Evolutionary conservation across 1,140 invertebrate genomes (phyloP), one percentile per base, ranked within the genome.

Genomic region (Drosophila triauraria): DNA sequence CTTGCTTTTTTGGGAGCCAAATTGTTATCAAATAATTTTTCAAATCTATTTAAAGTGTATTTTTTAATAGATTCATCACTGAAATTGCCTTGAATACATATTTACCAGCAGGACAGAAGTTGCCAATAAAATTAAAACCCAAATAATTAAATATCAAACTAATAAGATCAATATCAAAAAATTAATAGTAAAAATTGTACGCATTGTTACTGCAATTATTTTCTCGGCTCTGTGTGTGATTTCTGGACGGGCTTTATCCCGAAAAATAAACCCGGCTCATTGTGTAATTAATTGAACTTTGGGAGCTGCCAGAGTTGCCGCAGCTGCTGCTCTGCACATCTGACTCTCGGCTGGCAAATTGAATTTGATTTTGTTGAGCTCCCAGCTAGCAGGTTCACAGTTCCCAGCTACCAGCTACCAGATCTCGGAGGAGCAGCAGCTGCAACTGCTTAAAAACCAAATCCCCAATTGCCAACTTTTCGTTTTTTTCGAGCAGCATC

Each of bases 231-330:
- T 40, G 53, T 56, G 35, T 40, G 35, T 40, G 20, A 40, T 10
- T 56, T 13, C 30, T 0, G 40, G 40, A 4, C 40, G n/a, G 40
- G 8, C 20, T 38, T 38, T 54, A 40, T 56, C 44, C 8, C 40
- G 51, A 35, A 59, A 72, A 71, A 46, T 48, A 72, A 72, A 71
- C 65, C 50, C 43, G 25, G 67, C 81, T 81, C 67, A 68, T 80
- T 85, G 56, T 65, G 75, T 72, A 87, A 86, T 86, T 86, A 82
- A 87, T 86, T 71, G 83, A 78, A 64, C 44, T 67, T 48, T 42
- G 17, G 32, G 43, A 30, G 60, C 42, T 32, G 43, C 62, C 58
- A 75, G 56, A 77, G 74, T 54, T 77, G 54, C 74, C 48, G 50
- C 72, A 62, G 61, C 61, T 67, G 74, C 64, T 56, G 61, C 53